Evolutionary conservation across 2,113 vertebrate species (phyloP).

Genomic region (Phrynosoma blainvillii): DNA sequence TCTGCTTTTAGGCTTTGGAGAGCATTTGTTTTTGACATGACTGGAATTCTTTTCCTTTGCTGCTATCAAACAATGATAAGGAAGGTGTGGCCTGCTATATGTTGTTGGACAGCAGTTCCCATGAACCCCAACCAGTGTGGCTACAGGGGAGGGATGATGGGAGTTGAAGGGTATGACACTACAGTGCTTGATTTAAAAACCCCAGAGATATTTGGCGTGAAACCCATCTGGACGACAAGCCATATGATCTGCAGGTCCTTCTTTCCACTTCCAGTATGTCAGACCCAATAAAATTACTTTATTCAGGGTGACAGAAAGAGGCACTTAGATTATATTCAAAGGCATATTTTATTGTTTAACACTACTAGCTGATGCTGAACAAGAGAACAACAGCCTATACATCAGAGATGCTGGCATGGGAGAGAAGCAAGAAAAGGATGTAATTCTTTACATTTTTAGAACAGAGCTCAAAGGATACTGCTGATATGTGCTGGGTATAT

Average conservation of each 20-base stretch:
- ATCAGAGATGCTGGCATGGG: neutral
- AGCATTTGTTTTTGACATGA: too few species aligned
- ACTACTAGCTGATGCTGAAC: neutral
- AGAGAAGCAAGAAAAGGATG: neutral
- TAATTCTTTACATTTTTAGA: neutral
- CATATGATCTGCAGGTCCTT: neutral
- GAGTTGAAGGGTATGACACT: neutral
- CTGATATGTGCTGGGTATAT: neutral
- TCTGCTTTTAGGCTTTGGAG: too few species aligned
- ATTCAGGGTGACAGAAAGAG: neutral
- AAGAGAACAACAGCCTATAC: neutral
- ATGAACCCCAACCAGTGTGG: too few species aligned
- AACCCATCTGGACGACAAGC: neutral
- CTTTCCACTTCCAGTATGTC: neutral
- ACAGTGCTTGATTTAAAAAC: neutral
- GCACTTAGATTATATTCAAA: neutral
- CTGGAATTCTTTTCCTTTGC: too few species aligned
- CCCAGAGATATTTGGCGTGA: neutral
- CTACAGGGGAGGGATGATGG: too few species aligned
- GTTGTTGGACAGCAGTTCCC: too few species aligned
- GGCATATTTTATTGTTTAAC: neutral
- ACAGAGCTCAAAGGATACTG: neutral
- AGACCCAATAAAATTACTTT: neutral
- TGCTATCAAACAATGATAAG: too few species aligned
- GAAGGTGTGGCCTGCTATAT: too few species aligned